These are phyloP conservation scores for Nesoenas mayeri DNA, from an alignment of 2,113 vertebrate species.

Conservation along the genomic window DNA sequence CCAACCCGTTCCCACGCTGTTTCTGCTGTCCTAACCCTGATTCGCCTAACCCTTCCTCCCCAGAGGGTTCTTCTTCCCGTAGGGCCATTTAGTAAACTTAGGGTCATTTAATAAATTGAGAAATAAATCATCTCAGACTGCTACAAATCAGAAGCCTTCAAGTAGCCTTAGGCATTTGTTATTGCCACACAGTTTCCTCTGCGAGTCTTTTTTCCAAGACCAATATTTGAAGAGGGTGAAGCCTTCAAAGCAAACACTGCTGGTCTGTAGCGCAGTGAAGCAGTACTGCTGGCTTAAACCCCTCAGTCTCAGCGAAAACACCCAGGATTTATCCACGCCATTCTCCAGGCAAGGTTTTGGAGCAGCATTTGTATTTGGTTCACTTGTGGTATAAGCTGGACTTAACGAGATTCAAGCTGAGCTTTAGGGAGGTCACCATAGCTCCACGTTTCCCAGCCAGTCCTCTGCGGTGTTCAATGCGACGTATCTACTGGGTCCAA, in stretches of 20 bases:
- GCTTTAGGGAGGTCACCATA: neutral
- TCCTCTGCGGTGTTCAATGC: neutral
- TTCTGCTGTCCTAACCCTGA: neutral
- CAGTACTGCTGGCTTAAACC: neutral
- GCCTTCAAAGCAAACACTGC: neutral
- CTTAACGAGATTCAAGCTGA: neutral
- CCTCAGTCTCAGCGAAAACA: neutral
- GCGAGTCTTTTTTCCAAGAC: neutral
- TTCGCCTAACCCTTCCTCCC: neutral
- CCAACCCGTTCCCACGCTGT: neutral
- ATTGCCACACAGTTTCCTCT: neutral
- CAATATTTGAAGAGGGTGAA: neutral
- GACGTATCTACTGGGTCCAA: neutral
- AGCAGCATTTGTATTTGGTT: neutral
- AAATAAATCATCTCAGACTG: neutral
- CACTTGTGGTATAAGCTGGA: neutral
- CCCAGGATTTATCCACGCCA: neutral
- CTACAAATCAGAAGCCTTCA: neutral
- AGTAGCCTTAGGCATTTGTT: neutral
- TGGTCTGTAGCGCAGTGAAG: accelerated
- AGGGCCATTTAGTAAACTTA: neutral
- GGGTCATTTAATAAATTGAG: neutral
- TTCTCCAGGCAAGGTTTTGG: neutral
- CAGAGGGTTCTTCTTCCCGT: neutral
- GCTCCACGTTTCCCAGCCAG: neutral